These are phyloP conservation scores for Pogonophryne albipinna DNA, from an alignment of 2,797 vertebrate genomes.

Conservation along the genomic window DNA sequence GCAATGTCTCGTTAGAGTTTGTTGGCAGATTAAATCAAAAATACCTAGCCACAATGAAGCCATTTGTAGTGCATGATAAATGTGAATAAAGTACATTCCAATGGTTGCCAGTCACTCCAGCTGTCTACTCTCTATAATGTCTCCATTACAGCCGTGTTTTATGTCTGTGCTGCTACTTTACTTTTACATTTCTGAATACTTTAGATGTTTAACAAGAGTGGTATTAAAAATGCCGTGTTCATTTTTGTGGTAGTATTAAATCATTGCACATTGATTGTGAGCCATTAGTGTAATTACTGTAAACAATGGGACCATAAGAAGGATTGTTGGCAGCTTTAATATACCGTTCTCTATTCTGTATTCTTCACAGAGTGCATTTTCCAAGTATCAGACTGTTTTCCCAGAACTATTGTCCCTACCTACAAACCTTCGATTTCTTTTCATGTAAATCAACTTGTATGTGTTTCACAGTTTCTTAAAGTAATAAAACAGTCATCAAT, in stretches of 20 bases:
- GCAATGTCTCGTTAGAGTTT: conserved; percentile 7
- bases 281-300: conserved; percentile 40
- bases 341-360: background rate
- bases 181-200: conserved; percentile 16
- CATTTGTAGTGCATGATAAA: conserved; percentile 31
- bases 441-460: background rate
- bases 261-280: conserved; percentile 36
- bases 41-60: conserved; percentile 22
- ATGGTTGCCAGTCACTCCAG: conserved; percentile 29
- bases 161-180: background rate
- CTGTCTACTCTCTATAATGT: conserved; percentile 10
- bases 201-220: conserved; percentile 20
- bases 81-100: conserved; percentile 13
- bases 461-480: background rate
- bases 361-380: background rate
- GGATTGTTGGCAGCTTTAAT: conserved; percentile 2
- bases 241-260: conserved; percentile 37
- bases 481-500: too few relatives aligned
- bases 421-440: background rate
- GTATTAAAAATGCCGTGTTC: conserved; percentile 18
- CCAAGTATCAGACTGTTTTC: background rate
- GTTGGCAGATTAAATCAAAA: conserved; percentile 10
- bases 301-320: conserved; percentile 9
- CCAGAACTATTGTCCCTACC: background rate
- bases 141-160: conserved; percentile 21